Base-by-base conservation (phyloP, 1,140 invertebrate species). In the Lepidurus arcticus region DNA sequence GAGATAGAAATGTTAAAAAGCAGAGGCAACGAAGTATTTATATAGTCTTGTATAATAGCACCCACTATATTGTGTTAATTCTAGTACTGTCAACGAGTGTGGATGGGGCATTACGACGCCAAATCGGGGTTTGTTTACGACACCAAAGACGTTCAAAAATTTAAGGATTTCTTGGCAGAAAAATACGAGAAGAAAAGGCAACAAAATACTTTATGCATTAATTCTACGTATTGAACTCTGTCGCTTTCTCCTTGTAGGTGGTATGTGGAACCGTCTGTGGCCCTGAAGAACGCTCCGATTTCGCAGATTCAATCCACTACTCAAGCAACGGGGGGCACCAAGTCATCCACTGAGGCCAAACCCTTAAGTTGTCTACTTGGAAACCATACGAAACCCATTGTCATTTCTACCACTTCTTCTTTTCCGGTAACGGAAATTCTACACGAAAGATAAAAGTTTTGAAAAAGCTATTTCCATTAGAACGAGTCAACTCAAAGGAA, bases 151-250 rank as follows among this genome's bases (percentile, higher is more conserved):
- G 95, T 97, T 87, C 92, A 95, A 85, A 90, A 92, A 81, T 90
- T 95, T 80, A 92, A 92, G 86, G 94, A 97, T 85, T 91, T 96
- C 81, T 95, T 98, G 93, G 90, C 92, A 43, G 91, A 94, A 81
- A 97, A 97, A 86, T 98, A 98, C 84, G 96, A 98, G 86, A 90
- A 92, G 82, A 96, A 96, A 84, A 89, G 92, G 82, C 92, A 84
- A 75, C 78, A 34, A 11, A 13, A 75, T 34, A 24, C 42, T 16
- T 53, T 75, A 16, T 24, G 2, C 44, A 53, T 43, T 26, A 11
- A 21, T 11, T 42, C n/a, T 76, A 78, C 42, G 24, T 7, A 24
- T 24, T 16, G 16, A 24, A 65, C 16, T 45, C 53, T 79, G 42
- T 79, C 21, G 74, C 78, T 26, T 34, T 81, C 78, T 42, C 34